phyloP scores from a whole-genome alignment of 2,888 invertebrate genomes.

The Sceliomorpha sp. region DNA sequence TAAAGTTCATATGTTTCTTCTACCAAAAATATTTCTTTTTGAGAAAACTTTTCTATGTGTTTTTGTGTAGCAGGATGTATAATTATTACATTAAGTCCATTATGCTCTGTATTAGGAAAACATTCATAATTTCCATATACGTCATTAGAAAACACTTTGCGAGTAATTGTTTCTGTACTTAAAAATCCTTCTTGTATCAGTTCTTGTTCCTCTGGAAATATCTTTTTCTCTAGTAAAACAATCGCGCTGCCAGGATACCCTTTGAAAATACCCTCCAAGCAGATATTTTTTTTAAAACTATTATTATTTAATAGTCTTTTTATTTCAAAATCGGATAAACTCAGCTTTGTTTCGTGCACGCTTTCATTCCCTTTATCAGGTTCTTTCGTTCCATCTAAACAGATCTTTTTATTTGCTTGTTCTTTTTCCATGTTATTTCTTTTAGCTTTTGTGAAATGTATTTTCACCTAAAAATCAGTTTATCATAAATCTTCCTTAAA shows the following conservation, averaged over 20 bases:
- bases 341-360: slow-evolving; percentile 72
- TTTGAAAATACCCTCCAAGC: slow-evolving; percentile 86
- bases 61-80: slow-evolving; percentile 97
- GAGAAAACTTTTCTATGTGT: slow-evolving; percentile 92
- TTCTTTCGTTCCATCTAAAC: no score
- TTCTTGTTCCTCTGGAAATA: slow-evolving; percentile 85
- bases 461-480: no score
- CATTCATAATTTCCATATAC: slow-evolving; percentile 92
- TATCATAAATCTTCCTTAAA: no score
- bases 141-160: slow-evolving; percentile 88
- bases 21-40: slow-evolving; percentile 87
- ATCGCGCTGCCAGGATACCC: slow-evolving; percentile 84
- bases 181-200: slow-evolving; percentile 84
- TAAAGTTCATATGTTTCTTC: slow-evolving; percentile 93
- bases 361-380: slow-evolving; percentile 16
- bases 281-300: slow-evolving; percentile 86
- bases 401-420: no score
- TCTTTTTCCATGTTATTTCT: no score
- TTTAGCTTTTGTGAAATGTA: no score
- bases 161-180: slow-evolving; percentile 83
- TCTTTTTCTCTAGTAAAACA: slow-evolving; percentile 90
- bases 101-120: slow-evolving; percentile 83
- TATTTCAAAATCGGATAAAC: slow-evolving; percentile 86
- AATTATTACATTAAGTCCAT: slow-evolving; percentile 91
- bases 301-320: slow-evolving; percentile 87